Conservation (phyloP, 2,113 vertebrate genomes). For the Leptodactylus fuscus region DNA sequence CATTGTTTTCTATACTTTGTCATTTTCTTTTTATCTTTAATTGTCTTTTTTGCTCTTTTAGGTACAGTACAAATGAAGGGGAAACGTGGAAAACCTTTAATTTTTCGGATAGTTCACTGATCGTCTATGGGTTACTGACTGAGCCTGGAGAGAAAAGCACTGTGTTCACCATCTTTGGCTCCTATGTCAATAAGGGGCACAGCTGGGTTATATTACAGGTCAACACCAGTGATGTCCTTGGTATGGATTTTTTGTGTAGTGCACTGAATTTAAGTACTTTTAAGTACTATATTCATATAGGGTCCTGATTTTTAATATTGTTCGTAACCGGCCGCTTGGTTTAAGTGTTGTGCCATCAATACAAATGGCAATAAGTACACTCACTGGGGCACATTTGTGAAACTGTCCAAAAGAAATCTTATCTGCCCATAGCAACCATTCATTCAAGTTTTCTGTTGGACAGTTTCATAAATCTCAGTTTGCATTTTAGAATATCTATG, state of each 20-base stretch:
- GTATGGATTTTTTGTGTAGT: conserved; percentile 71
- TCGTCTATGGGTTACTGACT: conserved; percentile 92
- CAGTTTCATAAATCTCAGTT: no score
- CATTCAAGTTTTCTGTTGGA: no score
- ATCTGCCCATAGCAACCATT: no score
- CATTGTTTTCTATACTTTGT: neutral
- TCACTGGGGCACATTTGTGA: no score
- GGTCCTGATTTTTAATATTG: no score
- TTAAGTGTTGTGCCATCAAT: no score
- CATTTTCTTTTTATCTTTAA: neutral
- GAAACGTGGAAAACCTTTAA: conserved; percentile 91
- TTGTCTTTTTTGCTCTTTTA: conserved; percentile 55
- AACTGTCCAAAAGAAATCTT: no score
- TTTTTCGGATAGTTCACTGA: conserved; percentile 86
- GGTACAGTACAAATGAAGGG: conserved; percentile 96
- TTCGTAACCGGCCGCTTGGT: no score
- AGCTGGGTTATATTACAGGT: conserved; percentile 98
- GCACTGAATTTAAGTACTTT: neutral
- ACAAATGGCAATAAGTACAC: no score
- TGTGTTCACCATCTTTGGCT: conserved; percentile 96
- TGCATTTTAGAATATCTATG: no score
- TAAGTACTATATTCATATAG: no score
- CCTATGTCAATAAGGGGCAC: conserved; percentile 90
- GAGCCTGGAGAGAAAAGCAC: conserved; percentile 97
- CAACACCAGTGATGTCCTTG: conserved; percentile 89